Conservation (phyloP, 1,140 invertebrate genomes). For the Brachionus koreanus region DNA sequence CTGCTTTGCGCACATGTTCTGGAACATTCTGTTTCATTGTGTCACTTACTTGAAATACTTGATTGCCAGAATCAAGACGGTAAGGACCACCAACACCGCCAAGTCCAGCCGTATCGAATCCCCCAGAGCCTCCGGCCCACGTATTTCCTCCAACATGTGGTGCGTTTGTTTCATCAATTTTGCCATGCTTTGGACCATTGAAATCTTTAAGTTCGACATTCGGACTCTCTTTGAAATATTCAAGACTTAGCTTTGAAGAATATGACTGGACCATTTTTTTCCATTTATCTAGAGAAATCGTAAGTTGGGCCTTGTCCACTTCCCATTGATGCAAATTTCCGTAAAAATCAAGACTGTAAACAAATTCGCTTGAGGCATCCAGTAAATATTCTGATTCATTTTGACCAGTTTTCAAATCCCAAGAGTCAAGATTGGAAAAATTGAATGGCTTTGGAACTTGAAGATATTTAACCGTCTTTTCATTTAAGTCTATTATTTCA, state of each 20-base stretch:
- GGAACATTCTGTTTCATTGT: constrained; percentile 84
- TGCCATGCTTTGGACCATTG: constrained; percentile 81
- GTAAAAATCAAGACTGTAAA: constrained; percentile 63
- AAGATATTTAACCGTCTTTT: not conserved
- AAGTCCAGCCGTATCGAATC: constrained; percentile 79
- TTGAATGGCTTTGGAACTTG: constrained; percentile 18
- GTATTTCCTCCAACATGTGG: constrained; percentile 92
- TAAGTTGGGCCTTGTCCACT: constrained; percentile 59
- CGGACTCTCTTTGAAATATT: constrained; percentile 46
- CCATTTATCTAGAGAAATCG: constrained; percentile 61
- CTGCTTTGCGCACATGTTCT: constrained; percentile 75
- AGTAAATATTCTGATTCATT: constrained; percentile 21
- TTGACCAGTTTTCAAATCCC: constrained; percentile 1
- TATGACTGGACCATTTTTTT: constrained; percentile 57
- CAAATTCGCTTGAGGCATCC: constrained; percentile 49
- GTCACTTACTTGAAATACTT: constrained; percentile 82
- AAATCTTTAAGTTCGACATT: constrained; percentile 63
- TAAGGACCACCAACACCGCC: constrained; percentile 58
- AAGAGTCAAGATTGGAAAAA: not conserved
- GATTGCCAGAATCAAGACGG: constrained; percentile 79
- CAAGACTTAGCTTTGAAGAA: constrained; percentile 46
- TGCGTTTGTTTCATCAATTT: constrained; percentile 75
- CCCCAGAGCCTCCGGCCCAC: constrained; percentile 85
- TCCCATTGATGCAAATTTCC: constrained; percentile 66
- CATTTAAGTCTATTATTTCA: constrained; percentile 2